Conservation (phyloP, 2,797 vertebrate species). For the Eutrigla gurnardus region DNA sequence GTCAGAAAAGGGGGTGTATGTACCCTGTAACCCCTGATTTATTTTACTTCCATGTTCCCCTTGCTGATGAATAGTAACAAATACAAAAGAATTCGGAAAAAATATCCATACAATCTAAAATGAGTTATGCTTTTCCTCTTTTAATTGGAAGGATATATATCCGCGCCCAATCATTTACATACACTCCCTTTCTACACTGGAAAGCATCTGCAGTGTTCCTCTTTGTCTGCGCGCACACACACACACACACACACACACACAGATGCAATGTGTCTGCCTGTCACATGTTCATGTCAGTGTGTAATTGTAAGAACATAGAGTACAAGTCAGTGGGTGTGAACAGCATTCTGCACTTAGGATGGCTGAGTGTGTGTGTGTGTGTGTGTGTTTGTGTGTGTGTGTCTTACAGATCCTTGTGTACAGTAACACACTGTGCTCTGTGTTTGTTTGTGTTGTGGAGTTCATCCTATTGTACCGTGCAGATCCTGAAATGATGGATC, state of each 20-base stretch:
- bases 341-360: constrained; percentile 46
- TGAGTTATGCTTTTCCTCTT: too few relatives aligned
- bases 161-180: background rate
- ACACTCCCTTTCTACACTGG: background rate
- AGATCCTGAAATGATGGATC: constrained; percentile 39
- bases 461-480: constrained; percentile 1
- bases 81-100: too few relatives aligned
- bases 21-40: background rate
- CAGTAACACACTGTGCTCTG: constrained; percentile 1
- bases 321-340: constrained; percentile 14
- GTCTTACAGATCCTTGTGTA: background rate
- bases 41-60: background rate
- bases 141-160: too few relatives aligned
- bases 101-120: too few relatives aligned
- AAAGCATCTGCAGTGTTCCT: background rate
- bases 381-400: background rate
- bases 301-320: constrained; percentile 2
- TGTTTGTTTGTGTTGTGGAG: constrained; percentile 18
- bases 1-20: too few relatives aligned
- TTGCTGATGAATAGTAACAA: too few relatives aligned
- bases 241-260: background rate
- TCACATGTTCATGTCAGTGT: constrained; percentile 22
- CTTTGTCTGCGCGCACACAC: background rate
- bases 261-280: background rate
- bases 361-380: constrained; percentile 7